These are phyloP conservation scores for Endomychus coccineus DNA, from an alignment of 2,888 invertebrate species.

Conservation along the genomic window DNA sequence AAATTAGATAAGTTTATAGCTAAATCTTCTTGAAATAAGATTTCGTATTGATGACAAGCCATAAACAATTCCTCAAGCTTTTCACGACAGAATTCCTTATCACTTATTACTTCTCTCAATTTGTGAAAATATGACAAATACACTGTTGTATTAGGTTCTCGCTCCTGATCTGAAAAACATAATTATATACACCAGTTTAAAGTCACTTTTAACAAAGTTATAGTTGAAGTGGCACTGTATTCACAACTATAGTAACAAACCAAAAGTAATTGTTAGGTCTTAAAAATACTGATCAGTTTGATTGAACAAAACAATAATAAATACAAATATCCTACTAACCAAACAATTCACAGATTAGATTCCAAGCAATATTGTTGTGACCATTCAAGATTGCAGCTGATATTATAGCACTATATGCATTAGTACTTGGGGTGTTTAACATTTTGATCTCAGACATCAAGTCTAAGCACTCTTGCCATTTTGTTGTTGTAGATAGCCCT, in stretches of 20 bases:
- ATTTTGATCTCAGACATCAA: slow-evolving; percentile 54
- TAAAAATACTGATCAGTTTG: too few relatives aligned
- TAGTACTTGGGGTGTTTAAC: slow-evolving; percentile 43
- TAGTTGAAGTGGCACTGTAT: too few relatives aligned
- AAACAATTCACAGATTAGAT: slow-evolving; percentile 52
- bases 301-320: too few relatives aligned
- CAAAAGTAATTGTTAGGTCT: too few relatives aligned
- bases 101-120: slow-evolving; percentile 11
- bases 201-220: too few relatives aligned
- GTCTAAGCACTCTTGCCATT: slow-evolving; percentile 57
- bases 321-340: too few relatives aligned
- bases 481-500: slow-evolving; percentile 55
- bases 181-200: too few relatives aligned
- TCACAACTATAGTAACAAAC: too few relatives aligned
- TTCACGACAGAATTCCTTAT: slow-evolving; percentile 24
- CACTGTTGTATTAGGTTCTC: slow-evolving; percentile 20
- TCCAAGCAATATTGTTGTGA: slow-evolving; percentile 53
- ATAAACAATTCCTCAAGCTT: slow-evolving; percentile 52
- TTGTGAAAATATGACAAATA: slow-evolving; percentile 24
- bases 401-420: slow-evolving; percentile 49
- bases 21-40: slow-evolving; percentile 39
- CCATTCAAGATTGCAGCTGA: slow-evolving; percentile 52
- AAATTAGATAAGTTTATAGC: slow-evolving; percentile 32
- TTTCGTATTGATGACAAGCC: slow-evolving; percentile 49
- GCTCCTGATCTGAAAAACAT: slow-evolving; percentile 23